phyloP scores from a whole-genome alignment of 2,888 invertebrate genomes.

The Ypsolopha scabrella region DNA sequence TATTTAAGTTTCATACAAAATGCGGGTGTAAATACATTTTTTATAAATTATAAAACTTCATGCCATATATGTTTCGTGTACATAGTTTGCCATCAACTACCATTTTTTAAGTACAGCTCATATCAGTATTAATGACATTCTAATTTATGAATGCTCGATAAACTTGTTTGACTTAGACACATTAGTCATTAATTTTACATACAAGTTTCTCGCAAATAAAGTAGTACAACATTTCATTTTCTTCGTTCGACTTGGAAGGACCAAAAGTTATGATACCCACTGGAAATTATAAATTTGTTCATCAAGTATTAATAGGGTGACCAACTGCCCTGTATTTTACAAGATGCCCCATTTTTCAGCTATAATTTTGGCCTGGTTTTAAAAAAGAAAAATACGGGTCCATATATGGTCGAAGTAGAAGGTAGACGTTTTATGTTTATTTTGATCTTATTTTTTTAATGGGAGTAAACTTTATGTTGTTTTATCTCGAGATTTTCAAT shows the following conservation, averaged over 20 bases:
- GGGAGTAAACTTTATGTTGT: no score
- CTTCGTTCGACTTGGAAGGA: not conserved
- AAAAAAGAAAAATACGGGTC: no score
- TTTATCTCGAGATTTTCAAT: no score
- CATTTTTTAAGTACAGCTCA: conserved; percentile 48
- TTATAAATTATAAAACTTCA: conserved; percentile 48
- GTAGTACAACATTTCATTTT: no score
- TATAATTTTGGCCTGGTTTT: no score
- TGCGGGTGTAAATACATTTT: conserved; percentile 51
- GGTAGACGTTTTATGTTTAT: no score
- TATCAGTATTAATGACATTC: conserved; percentile 61
- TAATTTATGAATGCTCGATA: conserved; percentile 43
- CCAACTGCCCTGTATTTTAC: no score
- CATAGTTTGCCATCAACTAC: conserved; percentile 57
- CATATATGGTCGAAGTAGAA: no score
- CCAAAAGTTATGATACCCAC: not conserved
- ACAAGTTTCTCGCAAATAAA: no score
- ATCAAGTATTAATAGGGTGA: no score
- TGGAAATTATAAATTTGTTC: conserved; percentile 12
- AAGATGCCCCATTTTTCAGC: no score
- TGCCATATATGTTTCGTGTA: conserved; percentile 38
- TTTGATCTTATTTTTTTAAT: no score
- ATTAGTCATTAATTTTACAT: not conserved
- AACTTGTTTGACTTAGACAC: conserved; percentile 11
- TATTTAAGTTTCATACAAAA: conserved; percentile 18